Base-by-base conservation (phyloP, 2,113 vertebrate genomes). In the Tylochromis polylepis region DNA sequence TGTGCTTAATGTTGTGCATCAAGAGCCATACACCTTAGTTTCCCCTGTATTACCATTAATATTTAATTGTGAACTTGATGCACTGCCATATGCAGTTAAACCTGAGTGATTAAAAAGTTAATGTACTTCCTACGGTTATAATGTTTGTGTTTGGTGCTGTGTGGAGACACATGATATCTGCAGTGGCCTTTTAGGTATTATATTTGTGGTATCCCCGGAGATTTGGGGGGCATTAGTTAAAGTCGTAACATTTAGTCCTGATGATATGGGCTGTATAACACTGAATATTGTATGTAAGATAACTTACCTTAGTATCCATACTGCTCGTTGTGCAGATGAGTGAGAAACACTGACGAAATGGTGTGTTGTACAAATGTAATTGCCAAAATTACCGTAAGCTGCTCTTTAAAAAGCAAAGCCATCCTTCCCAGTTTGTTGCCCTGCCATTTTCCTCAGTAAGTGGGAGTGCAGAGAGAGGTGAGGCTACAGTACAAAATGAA, bases 41-140 rank as follows among this genome's bases (percentile, higher is more conserved):
- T 88, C 75, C 85, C 41, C 65, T 80, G 22, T 84, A 88, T 88
- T 86, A 29, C 15, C 53, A 87, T 94, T 29, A 93, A 93, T 93
- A 87, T 90, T 92, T 91, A 57, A 91, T 86, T 60, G 53, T 59
- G 56, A 84, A 88, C 60, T 46, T 79, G 56, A 85, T 88, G 78
- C 77, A 89, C 72, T 58, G 85, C 87, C 58, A 55, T 34, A 85
- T 85, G 75, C 84, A 75, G 67, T 79, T 77, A 55, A 87, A 41
- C 81, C 70, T 53, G 51, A 89, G 81, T 90, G 57, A 70, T 86
- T 85, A 83, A 82, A 89, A 90, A 84, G 53, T 53, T 81, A 75
- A 91, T 88, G 72, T 16, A 83, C 70, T 60, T 88, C 58, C 75
- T 84, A 3, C 43, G 55, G 75, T 77, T 57, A 24, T 90, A 85